A percentile compares a stretch with the other conserved stretches of the same genome.
Conservation (phyloP, 2,113 vertebrate genomes). For the Istiophorus platypterus region DNA sequence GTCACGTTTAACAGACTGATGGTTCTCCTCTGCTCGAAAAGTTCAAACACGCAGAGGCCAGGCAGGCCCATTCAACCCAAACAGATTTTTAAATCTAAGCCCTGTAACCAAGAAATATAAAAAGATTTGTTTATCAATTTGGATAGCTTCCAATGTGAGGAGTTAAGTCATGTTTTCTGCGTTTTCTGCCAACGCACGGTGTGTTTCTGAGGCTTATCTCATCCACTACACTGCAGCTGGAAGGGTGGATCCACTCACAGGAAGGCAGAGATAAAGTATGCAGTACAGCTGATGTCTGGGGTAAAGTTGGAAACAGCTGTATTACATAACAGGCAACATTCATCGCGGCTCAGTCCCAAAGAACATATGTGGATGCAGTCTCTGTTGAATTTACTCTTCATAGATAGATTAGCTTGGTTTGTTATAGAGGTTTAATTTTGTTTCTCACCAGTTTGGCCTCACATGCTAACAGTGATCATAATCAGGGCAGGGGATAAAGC, state of each 20-base stretch:
- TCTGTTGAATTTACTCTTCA: neutral
- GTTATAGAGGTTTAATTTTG: neutral
- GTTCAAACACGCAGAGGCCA: neutral
- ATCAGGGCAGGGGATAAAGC: neutral
- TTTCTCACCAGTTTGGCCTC: neutral
- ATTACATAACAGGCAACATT: neutral
- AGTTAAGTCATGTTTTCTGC: neutral
- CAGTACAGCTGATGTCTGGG: neutral
- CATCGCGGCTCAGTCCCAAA: neutral
- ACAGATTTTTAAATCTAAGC: slow-evolving; percentile 33
- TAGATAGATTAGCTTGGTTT: neutral
- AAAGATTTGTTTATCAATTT: slow-evolving; percentile 37
- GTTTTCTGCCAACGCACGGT: neutral
- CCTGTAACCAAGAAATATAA: neutral
- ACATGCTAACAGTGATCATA: neutral
- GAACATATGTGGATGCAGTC: neutral
- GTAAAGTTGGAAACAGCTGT: neutral
- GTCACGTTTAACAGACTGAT: neutral
- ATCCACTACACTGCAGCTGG: neutral
- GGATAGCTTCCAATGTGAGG: slow-evolving; percentile 2
- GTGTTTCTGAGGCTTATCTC: slow-evolving; percentile 35
- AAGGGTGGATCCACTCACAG: slow-evolving; percentile 37
- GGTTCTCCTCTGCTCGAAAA: too few relatives aligned
- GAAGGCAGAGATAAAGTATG: slow-evolving; percentile 17
- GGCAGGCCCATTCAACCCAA: neutral